Conservation (phyloP, 2,888 invertebrate genomes). For the Adineta ricciae region DNA sequence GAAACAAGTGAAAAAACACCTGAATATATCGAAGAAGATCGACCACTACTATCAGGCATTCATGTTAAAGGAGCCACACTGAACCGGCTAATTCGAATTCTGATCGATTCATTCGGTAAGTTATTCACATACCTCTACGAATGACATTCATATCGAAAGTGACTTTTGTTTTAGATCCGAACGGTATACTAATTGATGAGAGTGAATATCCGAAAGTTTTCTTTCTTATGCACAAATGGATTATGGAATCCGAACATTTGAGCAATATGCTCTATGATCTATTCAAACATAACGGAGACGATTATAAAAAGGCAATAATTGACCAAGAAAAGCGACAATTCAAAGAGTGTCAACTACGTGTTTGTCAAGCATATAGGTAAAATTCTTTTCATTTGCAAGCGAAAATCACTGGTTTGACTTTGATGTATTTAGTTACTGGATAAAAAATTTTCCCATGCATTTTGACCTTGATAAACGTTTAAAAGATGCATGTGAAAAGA, state of each 20-base stretch:
- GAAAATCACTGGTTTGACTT: conserved; percentile 7
- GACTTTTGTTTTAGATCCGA: too few species aligned
- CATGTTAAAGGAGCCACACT: conserved; percentile 26
- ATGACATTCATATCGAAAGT: too few species aligned
- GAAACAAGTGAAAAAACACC: conserved; percentile 17
- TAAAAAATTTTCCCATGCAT: conserved; percentile 54
- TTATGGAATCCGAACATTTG: conserved; percentile 49
- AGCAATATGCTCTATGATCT: conserved; percentile 37
- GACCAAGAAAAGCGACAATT: conserved; percentile 27
- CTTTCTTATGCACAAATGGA: conserved; percentile 48
- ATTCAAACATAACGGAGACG: conserved; percentile 28
- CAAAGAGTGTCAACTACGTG: conserved; percentile 36
- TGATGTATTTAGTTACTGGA: conserved; percentile 53
- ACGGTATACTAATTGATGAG: conserved; percentile 3
- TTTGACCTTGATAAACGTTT: conserved; percentile 54
- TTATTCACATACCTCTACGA: too few species aligned
- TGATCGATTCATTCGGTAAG: conserved; percentile 32
- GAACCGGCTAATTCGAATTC: conserved; percentile 25
- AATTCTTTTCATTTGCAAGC: too few species aligned
- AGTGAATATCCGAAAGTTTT: conserved; percentile 32
- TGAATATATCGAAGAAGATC: conserved; percentile 28
- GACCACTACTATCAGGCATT: conserved; percentile 23
- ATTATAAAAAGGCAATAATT: conserved; percentile 13
- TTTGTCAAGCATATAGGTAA: conserved; percentile 45
- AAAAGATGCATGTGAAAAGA: conserved; percentile 46